Percentiles rank a stretch among this genome's conserved stretches.
Conservation (phyloP, 2,797 vertebrate species). For the Todus mexicanus region DNA sequence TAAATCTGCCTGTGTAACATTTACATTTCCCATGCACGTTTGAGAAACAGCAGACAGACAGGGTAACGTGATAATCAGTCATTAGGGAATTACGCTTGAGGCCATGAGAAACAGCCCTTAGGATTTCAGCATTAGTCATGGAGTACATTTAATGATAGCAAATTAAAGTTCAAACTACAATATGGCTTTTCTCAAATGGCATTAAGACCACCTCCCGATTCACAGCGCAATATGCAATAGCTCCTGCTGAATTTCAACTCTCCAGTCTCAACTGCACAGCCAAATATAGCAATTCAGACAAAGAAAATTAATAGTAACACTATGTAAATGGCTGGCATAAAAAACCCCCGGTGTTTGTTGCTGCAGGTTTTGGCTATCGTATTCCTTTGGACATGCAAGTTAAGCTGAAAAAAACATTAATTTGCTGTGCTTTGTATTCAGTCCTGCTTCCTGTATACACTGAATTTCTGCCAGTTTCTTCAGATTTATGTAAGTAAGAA, state of each 20-base stretch:
- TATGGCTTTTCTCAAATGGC: conserved; percentile 10
- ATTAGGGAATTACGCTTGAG: neutral
- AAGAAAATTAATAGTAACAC: neutral
- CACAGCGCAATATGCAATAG: neutral
- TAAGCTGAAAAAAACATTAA: neutral
- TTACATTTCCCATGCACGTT: neutral
- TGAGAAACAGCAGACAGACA: neutral
- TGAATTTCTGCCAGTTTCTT: neutral
- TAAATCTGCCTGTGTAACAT: neutral
- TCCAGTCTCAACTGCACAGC: neutral
- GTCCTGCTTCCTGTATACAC: neutral
- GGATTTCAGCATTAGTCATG: conserved; percentile 18
- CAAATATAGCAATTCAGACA: neutral
- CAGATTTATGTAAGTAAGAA: neutral
- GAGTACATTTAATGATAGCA: neutral
- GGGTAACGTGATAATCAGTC: neutral
- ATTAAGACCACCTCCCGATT: neutral
- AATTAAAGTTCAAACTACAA: conserved; percentile 13
- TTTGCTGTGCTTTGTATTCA: neutral
- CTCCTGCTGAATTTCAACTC: conserved; percentile 1
- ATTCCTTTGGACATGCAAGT: neutral
- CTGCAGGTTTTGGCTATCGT: neutral
- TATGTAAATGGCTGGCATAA: neutral
- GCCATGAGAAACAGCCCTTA: neutral
- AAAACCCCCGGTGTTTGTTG: neutral